phyloP scores from a whole-genome alignment of 2,888 invertebrate species.

The Timema cristinae region DNA sequence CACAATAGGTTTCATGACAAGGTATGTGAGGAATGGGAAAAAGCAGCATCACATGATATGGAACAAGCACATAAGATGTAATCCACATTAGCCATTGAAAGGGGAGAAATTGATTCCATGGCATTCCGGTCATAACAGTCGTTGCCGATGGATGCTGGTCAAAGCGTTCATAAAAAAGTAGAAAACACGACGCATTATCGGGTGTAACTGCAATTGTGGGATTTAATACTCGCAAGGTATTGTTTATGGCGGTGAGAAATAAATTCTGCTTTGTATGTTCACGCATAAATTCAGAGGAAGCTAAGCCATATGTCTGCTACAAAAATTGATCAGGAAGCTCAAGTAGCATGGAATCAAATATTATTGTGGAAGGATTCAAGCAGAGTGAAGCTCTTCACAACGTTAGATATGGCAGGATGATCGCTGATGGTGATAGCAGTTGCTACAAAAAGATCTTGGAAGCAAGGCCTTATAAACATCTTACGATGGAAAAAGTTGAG shows the following conservation, averaged over 20 bases:
- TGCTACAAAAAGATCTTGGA: conserved; percentile 10
- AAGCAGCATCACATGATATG: neutral
- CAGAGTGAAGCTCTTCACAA: conserved; percentile 23
- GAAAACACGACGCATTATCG: neutral
- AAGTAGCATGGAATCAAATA: conserved; percentile 17
- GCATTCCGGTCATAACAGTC: neutral
- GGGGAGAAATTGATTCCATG: neutral
- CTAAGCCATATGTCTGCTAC: conserved; percentile 1
- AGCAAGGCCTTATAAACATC: conserved; percentile 3
- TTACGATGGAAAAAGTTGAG: conserved; percentile 8
- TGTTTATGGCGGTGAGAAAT: neutral
- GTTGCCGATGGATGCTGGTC: neutral
- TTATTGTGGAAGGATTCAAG: conserved; percentile 27
- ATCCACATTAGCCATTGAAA: neutral
- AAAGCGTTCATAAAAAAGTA: neutral
- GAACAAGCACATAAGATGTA: neutral
- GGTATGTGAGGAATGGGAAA: conserved; percentile 1
- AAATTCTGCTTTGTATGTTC: neutral
- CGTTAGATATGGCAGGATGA: conserved; percentile 23
- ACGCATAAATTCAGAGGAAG: neutral
- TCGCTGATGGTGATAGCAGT: conserved; percentile 9
- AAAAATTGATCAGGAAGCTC: neutral
- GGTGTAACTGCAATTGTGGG: neutral
- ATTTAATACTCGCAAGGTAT: neutral
- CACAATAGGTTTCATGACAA: neutral